phyloP scores from a whole-genome alignment of 2,888 invertebrate genomes.

The Epistrophe eligans region DNA sequence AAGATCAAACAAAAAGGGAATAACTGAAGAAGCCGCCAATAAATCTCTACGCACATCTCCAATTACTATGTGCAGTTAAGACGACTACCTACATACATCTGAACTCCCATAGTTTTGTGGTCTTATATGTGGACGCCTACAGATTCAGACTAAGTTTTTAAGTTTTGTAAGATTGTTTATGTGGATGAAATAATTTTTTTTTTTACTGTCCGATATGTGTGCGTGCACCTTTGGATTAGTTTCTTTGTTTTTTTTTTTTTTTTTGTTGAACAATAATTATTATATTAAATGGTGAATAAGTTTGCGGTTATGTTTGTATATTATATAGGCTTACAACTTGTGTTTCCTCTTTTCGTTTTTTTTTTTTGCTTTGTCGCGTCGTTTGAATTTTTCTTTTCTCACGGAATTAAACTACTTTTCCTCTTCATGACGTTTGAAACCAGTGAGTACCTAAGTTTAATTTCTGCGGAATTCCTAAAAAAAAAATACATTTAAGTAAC shows the following conservation, averaged over 20 bases:
- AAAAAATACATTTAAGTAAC: conserved; percentile 25
- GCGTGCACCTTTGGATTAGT: conserved; percentile 43
- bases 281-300: conserved; percentile 62
- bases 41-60: conserved; percentile 66
- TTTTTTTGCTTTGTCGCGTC: not conserved
- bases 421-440: conserved; percentile 55
- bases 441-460: conserved; percentile 16
- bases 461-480: conserved; percentile 22
- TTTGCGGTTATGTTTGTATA: conserved; percentile 47
- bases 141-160: conserved; percentile 22
- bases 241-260: conserved; percentile 41
- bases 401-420: conserved; percentile 68
- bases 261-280: conserved; percentile 39
- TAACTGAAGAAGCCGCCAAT: conserved; percentile 59
- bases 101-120: conserved; percentile 6
- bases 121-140: conserved; percentile 39
- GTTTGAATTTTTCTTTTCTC: conserved; percentile 58
- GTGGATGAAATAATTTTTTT: conserved; percentile 30
- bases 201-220: conserved; percentile 47
- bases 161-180: conserved; percentile 2
- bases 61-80: conserved; percentile 37
- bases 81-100: conserved; percentile 5
- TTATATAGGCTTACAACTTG: conserved; percentile 30
- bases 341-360: conserved; percentile 38
- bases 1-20: conserved; percentile 38